These are phyloP conservation scores for Microctonus brassicae DNA, from an alignment of 2,888 invertebrate genomes.

Conservation along the genomic window DNA sequence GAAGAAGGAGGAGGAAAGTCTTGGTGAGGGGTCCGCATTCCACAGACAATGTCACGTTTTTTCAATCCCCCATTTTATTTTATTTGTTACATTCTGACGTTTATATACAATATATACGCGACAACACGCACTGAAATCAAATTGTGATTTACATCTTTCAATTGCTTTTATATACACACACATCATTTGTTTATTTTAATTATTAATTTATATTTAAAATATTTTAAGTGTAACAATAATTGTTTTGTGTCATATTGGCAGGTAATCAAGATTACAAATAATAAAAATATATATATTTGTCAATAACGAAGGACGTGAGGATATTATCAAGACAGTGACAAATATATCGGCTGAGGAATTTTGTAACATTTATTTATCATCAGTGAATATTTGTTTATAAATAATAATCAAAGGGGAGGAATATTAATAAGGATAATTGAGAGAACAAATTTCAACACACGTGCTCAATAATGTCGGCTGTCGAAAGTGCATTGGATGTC, in stretches of 20 bases:
- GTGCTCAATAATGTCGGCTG: conserved; percentile 74
- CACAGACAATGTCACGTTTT: conserved; percentile 69
- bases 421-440: background rate
- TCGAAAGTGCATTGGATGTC: conserved; percentile 89
- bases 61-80: conserved; percentile 68
- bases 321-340: background rate
- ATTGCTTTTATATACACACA: conserved; percentile 4
- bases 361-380: background rate
- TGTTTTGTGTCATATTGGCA: background rate
- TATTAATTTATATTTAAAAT: background rate
- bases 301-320: conserved; percentile 17
- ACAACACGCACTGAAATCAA: background rate
- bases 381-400: background rate
- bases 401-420: background rate
- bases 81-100: conserved; percentile 54
- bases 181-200: conserved; percentile 2
- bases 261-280: conserved; percentile 28
- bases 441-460: conserved; percentile 29
- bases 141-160: conserved; percentile 17
- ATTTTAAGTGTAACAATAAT: background rate
- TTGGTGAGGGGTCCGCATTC: conserved; percentile 68
- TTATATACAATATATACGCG: background rate
- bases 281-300: conserved; percentile 25
- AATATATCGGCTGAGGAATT: background rate
- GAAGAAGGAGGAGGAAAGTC: conserved; percentile 44